Evolutionary conservation across 2,797 vertebrate species (phyloP), one percentile per base, ranked within the genome.

Genomic region (Nannoperca obscura): DNA sequence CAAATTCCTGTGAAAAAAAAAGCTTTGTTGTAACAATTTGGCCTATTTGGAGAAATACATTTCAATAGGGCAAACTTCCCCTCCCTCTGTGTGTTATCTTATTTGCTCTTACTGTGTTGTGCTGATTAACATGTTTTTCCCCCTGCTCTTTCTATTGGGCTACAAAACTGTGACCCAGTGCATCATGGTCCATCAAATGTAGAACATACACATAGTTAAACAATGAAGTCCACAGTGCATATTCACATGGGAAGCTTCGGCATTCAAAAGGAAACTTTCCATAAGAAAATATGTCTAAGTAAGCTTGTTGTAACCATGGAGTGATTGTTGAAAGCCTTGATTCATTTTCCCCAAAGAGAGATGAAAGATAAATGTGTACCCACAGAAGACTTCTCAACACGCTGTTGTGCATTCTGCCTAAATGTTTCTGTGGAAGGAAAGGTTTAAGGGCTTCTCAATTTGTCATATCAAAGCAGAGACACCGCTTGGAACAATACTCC

Each of bases 391-490:
- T 76, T 73, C 86, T 81, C 74, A 89, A 84, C 64, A 74, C 75
- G 20, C 61, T 55, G 62, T 81, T 80, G 81, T 79, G 78, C 58
- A 15, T 69, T 76, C 69, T 63, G 73, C 76, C 54, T 61, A 74
- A 87, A 80, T 85, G 76, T 88, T 81, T 85, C 85, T 89, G 85
- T 77, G 83, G 88, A 88, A 89, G 89, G 90, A 94, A 94, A 91
- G 79, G 86, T 90, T 91, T 89, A 87, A 93, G 76, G 72, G 85
- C 87, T 86, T 90, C 90, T 91, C 92, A 95, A 94, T 94, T 95
- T 95, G 94, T 94, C 91, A 91, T 90, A 94, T 95, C 93, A 94
- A 94, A 95, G 90, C 83, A 54, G 68, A 87, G 67, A 92, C 89
- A 77, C 81, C 67, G 58, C 83, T 86, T 83, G 87, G 82, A 92